Base-by-base conservation (phyloP, 2,888 invertebrate genomes). In the Dioctria rufipes region DNA sequence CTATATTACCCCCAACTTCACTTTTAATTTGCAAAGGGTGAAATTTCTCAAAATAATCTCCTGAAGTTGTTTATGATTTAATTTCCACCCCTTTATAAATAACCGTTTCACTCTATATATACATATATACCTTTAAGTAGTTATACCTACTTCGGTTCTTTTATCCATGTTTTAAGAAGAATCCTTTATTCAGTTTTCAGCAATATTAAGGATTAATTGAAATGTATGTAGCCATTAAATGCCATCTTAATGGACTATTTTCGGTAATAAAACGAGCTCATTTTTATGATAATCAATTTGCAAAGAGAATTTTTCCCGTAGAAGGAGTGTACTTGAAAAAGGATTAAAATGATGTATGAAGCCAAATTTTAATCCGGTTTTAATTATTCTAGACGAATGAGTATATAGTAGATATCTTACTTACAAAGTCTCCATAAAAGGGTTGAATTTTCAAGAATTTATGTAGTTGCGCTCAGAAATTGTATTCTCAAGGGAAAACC, bases 251-350 rank as follows among this genome's bases (percentile, higher is more conserved):
- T 80, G 73, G 80, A 65, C 73, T 71, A 73, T 73, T 80, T 73
- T 37, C 11, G n/a, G 80, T 65, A 49, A 80, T 80, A 80, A 80
- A 80, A 73, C 61, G 71, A 65, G 60, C 73, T 80, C 58, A 80
- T 80, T 80, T 80, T 80, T 80, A 80, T 80, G 73, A 80, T 80
- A 80, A 80, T 80, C 80, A 80, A 80, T 80, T 80, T 65, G 61
- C 40, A 25, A 54, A 58, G 11, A 43, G 61, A 49, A 58, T 46
- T 67, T 80, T 71, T 69, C 13, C 66, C 69, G 60, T 54, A 42
- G 25, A 25, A n/a, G 25, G 46, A 66, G 54, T 65, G 67, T 25
- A 60, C 67, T 79, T 58, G 79, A 58, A 61, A 60, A 73, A 80
- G 61, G 80, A 80, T 80, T 80, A 80, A 80, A 80, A 73, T 73